Evolutionary conservation across 1,140 invertebrate species (phyloP).

Genomic region (Oncopeltus fasciatus): DNA sequence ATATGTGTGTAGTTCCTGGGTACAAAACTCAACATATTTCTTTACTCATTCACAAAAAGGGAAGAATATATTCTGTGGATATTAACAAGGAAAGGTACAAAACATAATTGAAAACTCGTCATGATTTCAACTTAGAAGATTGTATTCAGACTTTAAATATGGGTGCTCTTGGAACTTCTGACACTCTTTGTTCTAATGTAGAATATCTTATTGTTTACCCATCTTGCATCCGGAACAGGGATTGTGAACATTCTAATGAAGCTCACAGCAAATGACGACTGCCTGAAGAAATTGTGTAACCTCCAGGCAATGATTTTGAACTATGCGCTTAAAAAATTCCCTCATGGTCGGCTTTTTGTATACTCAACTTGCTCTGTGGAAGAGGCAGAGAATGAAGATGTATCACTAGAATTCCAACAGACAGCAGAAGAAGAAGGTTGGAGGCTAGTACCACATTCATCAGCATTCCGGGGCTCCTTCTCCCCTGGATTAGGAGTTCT

Average conservation of each 20-base stretch:
- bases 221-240: conserved; percentile 71
- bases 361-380: conserved; percentile 91
- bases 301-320: conserved; percentile 75
- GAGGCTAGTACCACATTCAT: not conserved
- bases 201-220: conserved; percentile 89
- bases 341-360: conserved; percentile 66
- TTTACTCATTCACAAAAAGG: conserved; percentile 60
- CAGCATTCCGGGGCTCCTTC: not conserved
- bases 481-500: not conserved
- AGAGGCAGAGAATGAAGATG: conserved; percentile 83
- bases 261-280: conserved; percentile 23
- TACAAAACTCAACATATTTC: conserved; percentile 89
- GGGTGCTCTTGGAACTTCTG: conserved; percentile 54
- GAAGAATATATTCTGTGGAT: conserved; percentile 64
- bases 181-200: conserved; percentile 45
- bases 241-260: not conserved
- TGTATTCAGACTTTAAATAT: conserved; percentile 49
- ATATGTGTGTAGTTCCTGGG: conserved; percentile 91
- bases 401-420: conserved; percentile 43
- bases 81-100: conserved; percentile 46
- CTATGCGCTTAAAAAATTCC: conserved; percentile 70
- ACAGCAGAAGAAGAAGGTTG: conserved; percentile 31
- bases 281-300: conserved; percentile 53
- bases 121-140: conserved; percentile 38
- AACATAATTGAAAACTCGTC: conserved; percentile 44